Base-by-base conservation (phyloP, 2,113 vertebrate species). In the Upupa epops region DNA sequence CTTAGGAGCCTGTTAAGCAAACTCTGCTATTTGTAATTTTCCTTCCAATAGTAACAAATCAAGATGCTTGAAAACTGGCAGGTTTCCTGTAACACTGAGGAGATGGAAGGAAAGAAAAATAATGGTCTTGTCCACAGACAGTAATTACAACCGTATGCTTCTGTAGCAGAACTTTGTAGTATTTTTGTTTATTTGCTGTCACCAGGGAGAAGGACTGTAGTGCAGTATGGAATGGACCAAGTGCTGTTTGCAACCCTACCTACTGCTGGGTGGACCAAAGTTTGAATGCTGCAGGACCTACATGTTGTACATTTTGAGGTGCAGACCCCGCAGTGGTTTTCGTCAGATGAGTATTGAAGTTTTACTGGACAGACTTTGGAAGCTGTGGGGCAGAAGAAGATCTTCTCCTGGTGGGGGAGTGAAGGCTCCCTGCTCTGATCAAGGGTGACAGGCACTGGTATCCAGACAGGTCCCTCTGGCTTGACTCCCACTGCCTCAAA, bases 71-170 rank as follows among this genome's bases (percentile, higher is more conserved):
- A 78, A 91, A 93, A 92, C 28, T 94, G 93, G 90, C 86, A 61
- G 6, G 16, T 75, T 90, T 93, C 93, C 88, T 90, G 17, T 42
- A 54, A 72, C 15, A 34, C 58, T 86, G 49, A 61, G 32, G 72
- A 75, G 58, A 83, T 78, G 65, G 46, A 77, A 91, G 49, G 76
- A 90, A 94, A 94, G 73, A 71, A 88, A 89, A 94, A 91, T 45
- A 90, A 58, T 54, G 75, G 64, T 54, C 20, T 82, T 42, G 22
- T 92, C 70, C 58, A 40, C 51, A 66, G 45, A 69, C 32, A 77
- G 55, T 90, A 90, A 96, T 95, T 90, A 61, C 70, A 95, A 90
- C 76, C 94, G 94, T 77, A 95, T 95, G 94, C 11, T 72, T 40
- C 78, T 71, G 65, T 1, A 78, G 49, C 14, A 86, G 29, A 65